phyloP scores from a whole-genome alignment of 2,113 vertebrate species.

The Myxocyprinus asiaticus region DNA sequence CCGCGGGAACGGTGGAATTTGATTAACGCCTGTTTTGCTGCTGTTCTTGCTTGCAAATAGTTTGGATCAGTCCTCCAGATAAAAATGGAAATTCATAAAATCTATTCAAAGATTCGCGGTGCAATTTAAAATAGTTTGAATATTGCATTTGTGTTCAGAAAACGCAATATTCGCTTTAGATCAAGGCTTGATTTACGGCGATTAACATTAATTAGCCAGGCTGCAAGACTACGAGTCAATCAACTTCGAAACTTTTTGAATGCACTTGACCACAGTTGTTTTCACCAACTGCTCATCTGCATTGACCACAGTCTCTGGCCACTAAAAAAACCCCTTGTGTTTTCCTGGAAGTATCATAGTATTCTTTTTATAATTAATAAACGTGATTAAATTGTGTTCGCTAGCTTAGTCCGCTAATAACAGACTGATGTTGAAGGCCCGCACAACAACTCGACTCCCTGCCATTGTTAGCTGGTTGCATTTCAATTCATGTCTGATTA shows the following conservation, averaged over 20 bases:
- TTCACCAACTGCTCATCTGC: neutral
- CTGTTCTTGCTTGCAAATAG: neutral
- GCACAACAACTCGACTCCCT: constrained; percentile 41
- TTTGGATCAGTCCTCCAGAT: neutral
- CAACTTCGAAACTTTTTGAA: constrained; percentile 44
- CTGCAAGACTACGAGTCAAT: constrained; percentile 49
- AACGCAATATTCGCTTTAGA: neutral
- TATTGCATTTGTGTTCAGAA: neutral
- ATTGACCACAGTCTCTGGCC: neutral
- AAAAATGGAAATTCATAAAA: neutral
- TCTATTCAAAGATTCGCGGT: neutral
- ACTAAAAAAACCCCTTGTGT: constrained; percentile 4
- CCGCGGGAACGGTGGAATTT: neutral
- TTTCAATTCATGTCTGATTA: neutral
- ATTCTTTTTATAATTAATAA: constrained; percentile 29
- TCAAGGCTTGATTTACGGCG: neutral
- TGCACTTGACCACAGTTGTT: neutral
- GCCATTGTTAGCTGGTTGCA: constrained; percentile 59
- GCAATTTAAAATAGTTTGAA: neutral
- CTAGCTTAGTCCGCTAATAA: constrained; percentile 48
- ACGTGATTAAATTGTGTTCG: constrained; percentile 34
- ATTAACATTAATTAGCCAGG: constrained; percentile 56
- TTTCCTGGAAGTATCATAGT: neutral
- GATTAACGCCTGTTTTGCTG: neutral
- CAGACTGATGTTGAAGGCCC: constrained; percentile 61